These are phyloP conservation scores for Nycticorax nycticorax DNA, from an alignment of 2,113 vertebrate genomes.

Conservation along the genomic window DNA sequence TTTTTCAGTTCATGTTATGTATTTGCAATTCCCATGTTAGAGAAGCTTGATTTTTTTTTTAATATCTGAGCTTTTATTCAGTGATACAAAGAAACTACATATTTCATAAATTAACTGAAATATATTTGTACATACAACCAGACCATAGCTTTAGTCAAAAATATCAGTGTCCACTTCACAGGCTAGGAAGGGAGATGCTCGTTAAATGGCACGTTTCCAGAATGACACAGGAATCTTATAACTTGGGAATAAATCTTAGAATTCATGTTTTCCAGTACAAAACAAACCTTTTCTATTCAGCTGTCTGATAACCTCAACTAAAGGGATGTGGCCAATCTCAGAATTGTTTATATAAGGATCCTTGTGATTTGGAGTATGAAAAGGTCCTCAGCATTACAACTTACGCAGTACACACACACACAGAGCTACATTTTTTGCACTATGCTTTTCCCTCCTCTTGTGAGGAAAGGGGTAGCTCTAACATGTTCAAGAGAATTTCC, in stretches of 20 bases:
- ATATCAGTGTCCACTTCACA: background rate
- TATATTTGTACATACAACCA: background rate
- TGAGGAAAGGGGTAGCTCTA: background rate
- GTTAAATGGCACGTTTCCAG: background rate
- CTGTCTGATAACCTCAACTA: background rate
- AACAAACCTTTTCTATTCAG: background rate
- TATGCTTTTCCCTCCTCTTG: background rate
- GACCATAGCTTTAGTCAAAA: background rate
- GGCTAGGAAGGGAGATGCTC: background rate
- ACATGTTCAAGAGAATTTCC: background rate
- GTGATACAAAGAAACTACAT: background rate
- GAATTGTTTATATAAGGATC: background rate
- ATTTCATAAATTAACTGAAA: background rate
- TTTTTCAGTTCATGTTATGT: background rate
- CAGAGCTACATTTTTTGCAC: background rate
- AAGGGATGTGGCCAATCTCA: background rate
- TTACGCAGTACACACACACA: background rate
- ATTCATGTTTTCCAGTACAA: background rate
- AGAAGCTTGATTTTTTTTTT: background rate
- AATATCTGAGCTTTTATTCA: background rate
- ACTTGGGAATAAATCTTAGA: background rate
- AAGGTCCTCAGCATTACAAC: background rate
- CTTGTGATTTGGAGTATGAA: background rate
- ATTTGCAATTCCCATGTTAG: background rate
- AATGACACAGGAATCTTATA: background rate